Evolutionary conservation across 2,113 vertebrate genomes (phyloP).

Genomic region (Zootoca vivipara): DNA sequence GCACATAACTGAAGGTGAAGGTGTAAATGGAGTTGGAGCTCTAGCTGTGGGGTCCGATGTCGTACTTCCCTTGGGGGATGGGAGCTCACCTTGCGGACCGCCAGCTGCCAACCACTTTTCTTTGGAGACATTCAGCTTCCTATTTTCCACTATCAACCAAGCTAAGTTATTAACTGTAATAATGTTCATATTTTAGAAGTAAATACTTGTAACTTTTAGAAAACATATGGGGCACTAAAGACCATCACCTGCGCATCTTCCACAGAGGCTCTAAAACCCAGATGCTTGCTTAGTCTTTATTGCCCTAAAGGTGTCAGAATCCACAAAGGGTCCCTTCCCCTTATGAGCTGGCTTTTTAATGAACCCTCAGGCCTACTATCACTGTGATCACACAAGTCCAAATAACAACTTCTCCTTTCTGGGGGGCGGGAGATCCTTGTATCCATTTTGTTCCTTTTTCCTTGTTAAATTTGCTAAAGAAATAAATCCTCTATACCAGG

Average conservation of each 20-base stretch:
- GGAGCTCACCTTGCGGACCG: neutral
- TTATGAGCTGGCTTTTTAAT: neutral
- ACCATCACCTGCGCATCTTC: neutral
- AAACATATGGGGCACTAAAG: neutral
- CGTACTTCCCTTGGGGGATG: no score
- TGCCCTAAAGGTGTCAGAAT: no score
- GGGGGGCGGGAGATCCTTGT: neutral
- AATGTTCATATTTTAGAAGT: neutral
- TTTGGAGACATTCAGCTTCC: neutral
- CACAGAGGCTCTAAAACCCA: neutral
- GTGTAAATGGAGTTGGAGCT: neutral
- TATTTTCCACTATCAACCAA: neutral
- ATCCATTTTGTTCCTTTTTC: neutral
- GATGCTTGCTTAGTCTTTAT: neutral
- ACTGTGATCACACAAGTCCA: neutral
- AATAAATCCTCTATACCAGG: neutral
- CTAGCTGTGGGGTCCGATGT: neutral
- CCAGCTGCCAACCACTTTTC: neutral
- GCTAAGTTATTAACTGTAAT: neutral
- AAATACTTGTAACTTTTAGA: neutral
- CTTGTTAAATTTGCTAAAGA: neutral
- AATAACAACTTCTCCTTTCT: neutral
- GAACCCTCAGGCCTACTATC: neutral
- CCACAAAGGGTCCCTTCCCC: neutral
- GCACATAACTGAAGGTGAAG: neutral